Base-by-base conservation (phyloP, 2,797 vertebrate species). In the Rhabdophis nuchalis region DNA sequence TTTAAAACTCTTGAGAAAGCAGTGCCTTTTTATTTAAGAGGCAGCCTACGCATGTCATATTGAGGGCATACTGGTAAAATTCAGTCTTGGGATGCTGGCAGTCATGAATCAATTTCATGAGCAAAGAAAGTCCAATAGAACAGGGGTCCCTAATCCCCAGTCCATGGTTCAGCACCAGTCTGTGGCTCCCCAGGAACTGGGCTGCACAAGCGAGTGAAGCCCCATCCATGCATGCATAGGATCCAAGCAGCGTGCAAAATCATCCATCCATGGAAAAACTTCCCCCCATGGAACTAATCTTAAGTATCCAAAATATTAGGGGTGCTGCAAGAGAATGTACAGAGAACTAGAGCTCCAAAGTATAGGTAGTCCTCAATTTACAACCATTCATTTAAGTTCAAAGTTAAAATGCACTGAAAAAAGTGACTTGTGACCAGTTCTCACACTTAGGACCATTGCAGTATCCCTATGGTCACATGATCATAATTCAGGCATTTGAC, bases 21-120 rank as follows among this genome's bases (percentile, higher is more conserved):
- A 93, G 86, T 91, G 95, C 95, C 94, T 96, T 96, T 94, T 95
- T 93, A 85, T 95, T 96, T 94, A 95, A 94, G 95, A 96, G 68
- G 68, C 52, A 46, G 85, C 68, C 77, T 90, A 2, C 0, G 93
- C 94, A 90, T 95, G 58, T 96, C 94, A 36, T 87, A 27, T 29
- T 36, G 82, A 27, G 27, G 16, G 25, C 0, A 10, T 60, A 23
- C n/a, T 77, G 25, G 41, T 61, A 13, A 29, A 52, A 32, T 36
- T 82, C 56, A 85, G 27, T 8, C 54, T 18, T 3, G 60, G 53
- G 18, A 7, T 58, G n/a, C 3, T 32, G 41, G 41, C 32, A 77
- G 32, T 29, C 41, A 18, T 36, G 32, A 77, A 46, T 50, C 20
- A 56, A 86, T 77, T n/a, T 88, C 32, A 25, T 46, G 72, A 46